These are phyloP conservation scores for Hyles euphorbiae DNA, from an alignment of 1,140 invertebrate genomes.

Conservation along the genomic window DNA sequence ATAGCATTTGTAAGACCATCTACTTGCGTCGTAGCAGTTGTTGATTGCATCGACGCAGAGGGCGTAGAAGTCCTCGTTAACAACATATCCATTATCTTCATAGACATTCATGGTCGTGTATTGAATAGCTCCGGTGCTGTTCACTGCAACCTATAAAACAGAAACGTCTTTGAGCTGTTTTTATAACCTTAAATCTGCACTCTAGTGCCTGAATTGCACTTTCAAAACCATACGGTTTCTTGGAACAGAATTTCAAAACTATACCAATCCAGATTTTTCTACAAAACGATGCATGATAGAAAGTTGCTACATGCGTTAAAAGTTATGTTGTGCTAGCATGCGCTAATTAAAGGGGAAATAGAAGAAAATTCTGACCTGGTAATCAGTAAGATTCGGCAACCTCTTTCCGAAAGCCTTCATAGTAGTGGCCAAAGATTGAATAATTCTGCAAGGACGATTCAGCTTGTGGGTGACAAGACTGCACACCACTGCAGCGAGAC, in stretches of 20 bases:
- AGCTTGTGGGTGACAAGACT: constrained; percentile 42
- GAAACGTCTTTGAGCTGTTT: background rate
- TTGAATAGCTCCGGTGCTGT: constrained; percentile 78
- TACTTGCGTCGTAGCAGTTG: constrained; percentile 25
- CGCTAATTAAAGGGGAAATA: too few species aligned
- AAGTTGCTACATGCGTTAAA: too few species aligned
- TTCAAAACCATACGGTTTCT: too few species aligned
- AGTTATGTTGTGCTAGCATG: too few species aligned
- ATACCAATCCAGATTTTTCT: too few species aligned
- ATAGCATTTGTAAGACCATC: constrained; percentile 37
- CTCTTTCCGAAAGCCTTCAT: constrained; percentile 80
- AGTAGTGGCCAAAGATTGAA: constrained; percentile 77
- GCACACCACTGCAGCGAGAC: constrained; percentile 70
- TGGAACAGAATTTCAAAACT: too few species aligned
- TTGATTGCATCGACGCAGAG: constrained; percentile 8
- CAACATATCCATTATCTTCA: constrained; percentile 76
- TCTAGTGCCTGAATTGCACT: too few species aligned
- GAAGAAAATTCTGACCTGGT: constrained; percentile 69
- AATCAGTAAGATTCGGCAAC: constrained; percentile 72
- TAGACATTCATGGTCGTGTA: constrained; percentile 76
- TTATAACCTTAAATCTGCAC: too few species aligned
- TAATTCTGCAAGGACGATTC: constrained; percentile 33
- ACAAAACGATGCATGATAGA: too few species aligned
- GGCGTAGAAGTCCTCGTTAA: constrained; percentile 71
- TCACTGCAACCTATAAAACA: constrained; percentile 68